Conservation (phyloP, 2,797 vertebrate species). For the Sebastes trivittatus region DNA sequence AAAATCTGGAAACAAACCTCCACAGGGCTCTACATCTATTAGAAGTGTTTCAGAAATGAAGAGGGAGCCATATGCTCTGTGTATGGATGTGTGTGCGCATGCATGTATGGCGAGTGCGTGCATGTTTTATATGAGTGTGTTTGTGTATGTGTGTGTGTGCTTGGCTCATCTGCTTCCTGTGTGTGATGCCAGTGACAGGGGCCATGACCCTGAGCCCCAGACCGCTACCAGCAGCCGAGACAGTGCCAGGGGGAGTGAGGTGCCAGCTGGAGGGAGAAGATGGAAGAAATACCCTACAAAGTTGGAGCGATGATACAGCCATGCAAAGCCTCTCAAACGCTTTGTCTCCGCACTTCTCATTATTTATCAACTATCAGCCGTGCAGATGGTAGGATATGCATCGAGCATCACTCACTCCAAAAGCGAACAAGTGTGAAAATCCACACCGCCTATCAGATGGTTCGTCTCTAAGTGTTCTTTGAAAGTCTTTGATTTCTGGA, state of each 20-base stretch:
- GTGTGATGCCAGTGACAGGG: slow-evolving; percentile 53
- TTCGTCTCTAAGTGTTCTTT: slow-evolving; percentile 36
- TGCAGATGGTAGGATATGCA: slow-evolving; percentile 64
- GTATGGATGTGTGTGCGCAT: neutral
- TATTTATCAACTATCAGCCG: slow-evolving; percentile 47
- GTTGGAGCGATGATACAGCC: slow-evolving; percentile 60
- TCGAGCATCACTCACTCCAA: slow-evolving; percentile 56
- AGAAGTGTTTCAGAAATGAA: neutral
- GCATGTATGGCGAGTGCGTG: neutral
- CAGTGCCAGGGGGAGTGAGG: slow-evolving; percentile 45
- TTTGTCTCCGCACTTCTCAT: slow-evolving; percentile 66
- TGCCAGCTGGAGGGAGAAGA: slow-evolving; percentile 64
- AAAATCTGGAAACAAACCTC: neutral
- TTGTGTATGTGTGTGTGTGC: neutral
- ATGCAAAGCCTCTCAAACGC: slow-evolving; percentile 40
- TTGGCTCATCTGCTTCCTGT: slow-evolving; percentile 42
- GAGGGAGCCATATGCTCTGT: slow-evolving; percentile 25
- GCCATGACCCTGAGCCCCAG: slow-evolving; percentile 51
- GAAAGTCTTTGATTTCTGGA: slow-evolving; percentile 34
- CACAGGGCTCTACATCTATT: neutral
- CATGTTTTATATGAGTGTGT: slow-evolving; percentile 5
- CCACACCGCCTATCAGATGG: slow-evolving; percentile 44
- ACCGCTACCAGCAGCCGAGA: slow-evolving; percentile 48
- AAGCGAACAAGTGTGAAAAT: slow-evolving; percentile 43
- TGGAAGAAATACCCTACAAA: slow-evolving; percentile 66